Evolutionary conservation across 1,140 invertebrate species (phyloP), one percentile per base, ranked within the genome.

Genomic region (Ylistrum balloti): DNA sequence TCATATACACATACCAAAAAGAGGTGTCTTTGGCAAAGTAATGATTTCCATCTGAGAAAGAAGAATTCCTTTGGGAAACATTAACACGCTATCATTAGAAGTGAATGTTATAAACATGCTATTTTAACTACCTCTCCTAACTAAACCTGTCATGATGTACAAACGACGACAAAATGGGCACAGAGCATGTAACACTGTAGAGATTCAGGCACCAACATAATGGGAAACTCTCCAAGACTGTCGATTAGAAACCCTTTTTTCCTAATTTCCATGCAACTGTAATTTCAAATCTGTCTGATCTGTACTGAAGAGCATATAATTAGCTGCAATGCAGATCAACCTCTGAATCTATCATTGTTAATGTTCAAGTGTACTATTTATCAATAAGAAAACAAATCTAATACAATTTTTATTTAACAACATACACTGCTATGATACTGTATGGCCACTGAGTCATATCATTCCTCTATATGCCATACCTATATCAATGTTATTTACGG

Each of bases 141-240:
- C n/a, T 74, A n/a, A 74, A 74, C n/a, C n/a, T 74, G 22, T 28
- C 56, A 74, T 74, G 56, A 74, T 7, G 7, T n/a, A 28, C 56
- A 74, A 74, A 74, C 56, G n/a, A 74, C n/a, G n/a, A 74, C 56
- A 74, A 74, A 74, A 74, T 74, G 56, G 22, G n/a, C 56, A 74
- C n/a, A 11, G 28, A 28, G 28, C 56, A 74, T 74, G 56, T 74
- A 74, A 74, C 28, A 28, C 56, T 5, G 17, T 74, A 74, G 20
- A 45, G 41, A 45, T 17, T 45, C 41, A 9, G 41, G 17, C 41
- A 13, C 41, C 17, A 45, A 17, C 20, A 17, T 17, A 45, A 17
- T 17, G 10, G 41, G 56, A 74, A n/a, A 74, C 56, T 28, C 22
- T 74, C 22, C 56, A 22, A 74, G 56, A 28, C 56, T 17, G 56